Base-by-base conservation (phyloP, 2,797 vertebrate genomes). In the Parauchenoglanis punctatus region DNA sequence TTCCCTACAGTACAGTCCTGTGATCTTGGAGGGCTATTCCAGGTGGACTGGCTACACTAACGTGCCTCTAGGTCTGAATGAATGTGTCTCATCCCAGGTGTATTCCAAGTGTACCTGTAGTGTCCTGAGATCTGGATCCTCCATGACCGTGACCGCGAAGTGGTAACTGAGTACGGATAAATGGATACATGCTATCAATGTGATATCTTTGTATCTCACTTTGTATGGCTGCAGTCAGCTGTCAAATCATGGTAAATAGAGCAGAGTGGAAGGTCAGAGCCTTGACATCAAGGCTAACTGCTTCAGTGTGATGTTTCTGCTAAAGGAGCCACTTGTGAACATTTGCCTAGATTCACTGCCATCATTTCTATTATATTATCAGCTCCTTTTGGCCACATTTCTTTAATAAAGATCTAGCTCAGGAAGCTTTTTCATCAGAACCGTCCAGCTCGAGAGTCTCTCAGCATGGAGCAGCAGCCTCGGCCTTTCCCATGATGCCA, bases 401-500 rank as follows among this genome's bases (percentile, higher is more conserved):
- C 23, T n/a, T 61, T n/a, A 28, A 63, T 68, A 83, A 35, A 83
- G 44, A n/a, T 65, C 44, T 52, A 11, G 56, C 25, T 61, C 20
- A 15, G 11, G 17, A 52, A 31, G 56, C 31, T 13, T 77, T 28
- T 65, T 52, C 15, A 49, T 76, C 17, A 77, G 40, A 75, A 73
- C 31, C 18, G n/a, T 85, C 58, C 44, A 35, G 58, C 49, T 35
- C 8, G 59, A 63, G 59, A 59, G 6, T 84, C 31, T 58, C 81
- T 28, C 82, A 44, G 81, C 58, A 68, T 63, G 28, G 7, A 46
- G 46, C 61, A 67, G 86, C 81, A 23, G 35, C 73, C 84, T 44
- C 35, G 25, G 65, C 75, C 82, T 80, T 78, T 84, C 52, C 87
- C 75, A 72, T 31, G 40, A 78, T 70, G n/a, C 76, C 58, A 49